These are phyloP conservation scores for Gyps fulvus DNA, from an alignment of 2,113 vertebrate species.

Conservation along the genomic window DNA sequence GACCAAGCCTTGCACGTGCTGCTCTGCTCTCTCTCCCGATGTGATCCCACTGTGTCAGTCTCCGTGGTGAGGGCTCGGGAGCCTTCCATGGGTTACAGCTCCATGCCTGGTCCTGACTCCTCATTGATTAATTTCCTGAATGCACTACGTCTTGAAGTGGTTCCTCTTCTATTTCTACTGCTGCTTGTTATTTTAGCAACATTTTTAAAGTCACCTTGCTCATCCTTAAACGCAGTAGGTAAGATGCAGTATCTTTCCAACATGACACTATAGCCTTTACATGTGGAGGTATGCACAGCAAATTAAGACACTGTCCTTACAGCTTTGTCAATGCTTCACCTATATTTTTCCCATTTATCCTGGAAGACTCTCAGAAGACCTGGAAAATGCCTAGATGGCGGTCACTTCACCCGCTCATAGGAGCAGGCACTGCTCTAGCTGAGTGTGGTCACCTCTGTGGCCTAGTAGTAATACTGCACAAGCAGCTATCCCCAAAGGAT, in stretches of 20 bases:
- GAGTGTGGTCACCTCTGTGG: background rate
- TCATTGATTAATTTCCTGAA: background rate
- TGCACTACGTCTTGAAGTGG: background rate
- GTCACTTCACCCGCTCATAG: fast-evolving
- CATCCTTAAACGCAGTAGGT: background rate
- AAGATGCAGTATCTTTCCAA: background rate
- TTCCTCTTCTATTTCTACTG: background rate
- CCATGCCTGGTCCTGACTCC: background rate
- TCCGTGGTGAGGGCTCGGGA: background rate
- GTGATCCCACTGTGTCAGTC: fast-evolving
- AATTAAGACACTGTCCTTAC: background rate
- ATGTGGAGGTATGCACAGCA: background rate
- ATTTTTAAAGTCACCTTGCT: background rate
- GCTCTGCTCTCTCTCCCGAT: background rate
- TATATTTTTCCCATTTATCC: background rate
- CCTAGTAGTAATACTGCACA: background rate
- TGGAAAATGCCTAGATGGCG: background rate
- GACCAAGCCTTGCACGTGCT: background rate
- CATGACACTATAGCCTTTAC: background rate
- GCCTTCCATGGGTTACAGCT: background rate
- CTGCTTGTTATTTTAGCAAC: background rate
- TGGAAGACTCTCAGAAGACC: background rate
- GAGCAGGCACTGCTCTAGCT: background rate
- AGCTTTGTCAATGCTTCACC: background rate
- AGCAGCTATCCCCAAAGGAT: background rate